These are phyloP conservation scores for Muntiacus reevesi DNA, from an alignment of 2,113 vertebrate species.

Conservation along the genomic window DNA sequence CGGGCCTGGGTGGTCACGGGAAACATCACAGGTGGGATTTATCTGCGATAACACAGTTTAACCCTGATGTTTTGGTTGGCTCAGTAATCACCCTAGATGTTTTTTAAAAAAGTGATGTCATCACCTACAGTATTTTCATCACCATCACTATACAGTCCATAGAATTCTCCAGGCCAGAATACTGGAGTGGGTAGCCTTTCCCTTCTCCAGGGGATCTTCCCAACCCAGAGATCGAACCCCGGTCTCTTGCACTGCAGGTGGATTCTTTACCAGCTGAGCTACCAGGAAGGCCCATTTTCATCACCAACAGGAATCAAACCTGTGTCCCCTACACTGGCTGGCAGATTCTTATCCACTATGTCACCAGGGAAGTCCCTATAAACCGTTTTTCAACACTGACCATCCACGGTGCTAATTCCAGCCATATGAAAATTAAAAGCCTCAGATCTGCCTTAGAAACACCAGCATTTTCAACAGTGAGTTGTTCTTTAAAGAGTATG, in stretches of 20 bases:
- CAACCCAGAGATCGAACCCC: neutral
- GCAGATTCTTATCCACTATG: neutral
- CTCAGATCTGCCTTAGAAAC: neutral
- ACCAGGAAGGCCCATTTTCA: neutral
- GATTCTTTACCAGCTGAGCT: neutral
- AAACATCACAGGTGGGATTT: fast-evolving
- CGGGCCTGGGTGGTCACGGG: fast-evolving
- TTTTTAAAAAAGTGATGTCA: neutral
- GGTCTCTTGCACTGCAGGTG: neutral
- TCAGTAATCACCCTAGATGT: neutral
- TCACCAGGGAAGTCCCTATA: neutral
- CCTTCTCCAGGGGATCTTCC: neutral
- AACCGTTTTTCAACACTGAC: neutral
- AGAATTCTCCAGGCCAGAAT: neutral
- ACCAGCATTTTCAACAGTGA: no score
- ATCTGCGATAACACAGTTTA: neutral
- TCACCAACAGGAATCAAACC: neutral
- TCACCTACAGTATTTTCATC: neutral
- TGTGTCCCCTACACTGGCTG: neutral
- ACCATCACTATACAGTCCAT: neutral
- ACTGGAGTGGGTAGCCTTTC: neutral
- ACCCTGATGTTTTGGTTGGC: neutral
- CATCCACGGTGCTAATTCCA: neutral
- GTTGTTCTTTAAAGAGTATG: neutral
- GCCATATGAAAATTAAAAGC: neutral